A percentile compares a stretch with the other conserved stretches of the same genome.
Conservation (phyloP, 2,113 vertebrate species). For the Myocastor coypus region DNA sequence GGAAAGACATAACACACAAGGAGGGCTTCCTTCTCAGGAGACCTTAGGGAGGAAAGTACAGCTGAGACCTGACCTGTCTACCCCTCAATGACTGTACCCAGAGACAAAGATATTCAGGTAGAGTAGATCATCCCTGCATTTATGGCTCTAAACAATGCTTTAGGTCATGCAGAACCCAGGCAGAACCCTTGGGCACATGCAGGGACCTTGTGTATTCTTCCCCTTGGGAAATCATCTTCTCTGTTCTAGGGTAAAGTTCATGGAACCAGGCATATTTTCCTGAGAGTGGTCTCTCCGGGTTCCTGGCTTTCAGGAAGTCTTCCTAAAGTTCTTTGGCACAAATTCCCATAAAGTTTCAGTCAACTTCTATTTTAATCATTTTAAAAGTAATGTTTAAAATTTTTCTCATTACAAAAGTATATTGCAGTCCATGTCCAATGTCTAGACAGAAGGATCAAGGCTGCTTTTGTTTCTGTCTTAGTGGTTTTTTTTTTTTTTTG, state of each 20-base stretch:
- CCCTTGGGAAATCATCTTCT: background rate
- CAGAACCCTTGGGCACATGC: background rate
- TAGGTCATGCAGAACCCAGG: background rate
- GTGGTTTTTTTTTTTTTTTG: background rate
- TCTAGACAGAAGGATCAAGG: background rate
- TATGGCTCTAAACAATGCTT: background rate
- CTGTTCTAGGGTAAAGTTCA: background rate
- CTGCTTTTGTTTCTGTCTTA: background rate
- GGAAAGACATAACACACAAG: background rate
- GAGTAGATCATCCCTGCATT: background rate
- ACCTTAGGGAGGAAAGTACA: fast-evolving
- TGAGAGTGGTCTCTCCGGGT: background rate
- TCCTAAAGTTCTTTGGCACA: background rate
- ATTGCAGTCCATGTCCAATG: background rate
- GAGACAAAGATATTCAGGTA: background rate
- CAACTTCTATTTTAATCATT: background rate
- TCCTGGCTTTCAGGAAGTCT: background rate
- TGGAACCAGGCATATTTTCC: background rate
- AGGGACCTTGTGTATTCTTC: background rate
- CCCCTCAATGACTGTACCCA: background rate
- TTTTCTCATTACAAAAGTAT: background rate
- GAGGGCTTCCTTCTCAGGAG: background rate
- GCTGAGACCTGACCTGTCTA: fast-evolving
- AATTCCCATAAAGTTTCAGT: background rate
- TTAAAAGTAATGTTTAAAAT: background rate